Evolutionary conservation across 2,113 vertebrate genomes (phyloP).

Genomic region (Gavialis gangeticus): DNA sequence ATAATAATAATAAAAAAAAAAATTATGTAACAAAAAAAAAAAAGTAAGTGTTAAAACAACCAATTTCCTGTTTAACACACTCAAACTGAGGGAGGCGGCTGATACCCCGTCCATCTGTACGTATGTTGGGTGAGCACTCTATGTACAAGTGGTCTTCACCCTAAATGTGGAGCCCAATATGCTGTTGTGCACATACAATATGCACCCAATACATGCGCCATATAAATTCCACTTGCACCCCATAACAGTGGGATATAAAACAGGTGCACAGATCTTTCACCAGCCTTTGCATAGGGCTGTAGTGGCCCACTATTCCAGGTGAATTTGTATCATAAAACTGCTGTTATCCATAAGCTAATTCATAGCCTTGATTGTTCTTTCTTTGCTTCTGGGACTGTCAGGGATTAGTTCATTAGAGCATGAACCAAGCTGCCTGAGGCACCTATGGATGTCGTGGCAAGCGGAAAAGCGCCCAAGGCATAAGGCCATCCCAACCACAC

Average conservation of each 20-base stretch:
- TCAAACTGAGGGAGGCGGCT: background rate
- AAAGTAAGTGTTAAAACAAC: background rate
- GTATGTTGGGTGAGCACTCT: background rate
- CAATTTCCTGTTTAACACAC: background rate
- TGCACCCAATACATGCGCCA: background rate
- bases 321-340: background rate
- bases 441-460: background rate
- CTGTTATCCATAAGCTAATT: background rate
- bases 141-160: no score
- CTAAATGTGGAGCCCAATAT: no score
- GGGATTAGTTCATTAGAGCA: background rate
- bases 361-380: constrained; percentile 35
- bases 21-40: constrained; percentile 6
- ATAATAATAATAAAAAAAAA: no score
- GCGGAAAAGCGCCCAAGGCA: accelerated
- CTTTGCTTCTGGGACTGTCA: background rate
- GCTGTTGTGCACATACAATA: no score
- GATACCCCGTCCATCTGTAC: background rate
- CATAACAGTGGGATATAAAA: background rate
- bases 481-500: background rate
- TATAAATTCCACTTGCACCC: background rate
- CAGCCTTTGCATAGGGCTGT: background rate
- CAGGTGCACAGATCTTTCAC: accelerated
- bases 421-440: background rate
- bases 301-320: background rate